These are phyloP conservation scores for Rhea americana DNA, from an alignment of 2,113 vertebrate species.

Conservation along the genomic window DNA sequence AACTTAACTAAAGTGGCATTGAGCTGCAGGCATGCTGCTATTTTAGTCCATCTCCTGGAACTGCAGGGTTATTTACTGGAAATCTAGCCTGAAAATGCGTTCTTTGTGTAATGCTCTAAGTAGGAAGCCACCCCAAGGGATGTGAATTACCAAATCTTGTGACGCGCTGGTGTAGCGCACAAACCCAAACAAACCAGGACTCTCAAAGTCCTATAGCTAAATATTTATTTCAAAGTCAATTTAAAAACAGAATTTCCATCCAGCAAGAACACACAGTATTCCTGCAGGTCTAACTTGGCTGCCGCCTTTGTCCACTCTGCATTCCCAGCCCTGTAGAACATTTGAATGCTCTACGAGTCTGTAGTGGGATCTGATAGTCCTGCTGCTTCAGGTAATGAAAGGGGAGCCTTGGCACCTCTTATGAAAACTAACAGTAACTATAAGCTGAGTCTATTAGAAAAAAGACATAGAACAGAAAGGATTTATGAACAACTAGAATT, in stretches of 20 bases:
- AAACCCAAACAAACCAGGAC: constrained; percentile 68
- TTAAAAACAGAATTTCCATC: constrained; percentile 29
- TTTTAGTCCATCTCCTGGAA: constrained; percentile 61
- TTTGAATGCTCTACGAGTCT: not conserved
- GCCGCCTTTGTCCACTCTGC: not conserved
- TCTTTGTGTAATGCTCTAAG: constrained; percentile 56
- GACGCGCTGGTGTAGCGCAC: constrained; percentile 30
- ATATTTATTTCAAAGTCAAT: constrained; percentile 68
- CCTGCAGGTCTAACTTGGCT: constrained; percentile 27
- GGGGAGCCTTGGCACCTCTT: not conserved
- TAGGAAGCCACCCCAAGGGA: constrained; percentile 59
- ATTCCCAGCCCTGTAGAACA: not conserved
- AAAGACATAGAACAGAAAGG: not conserved
- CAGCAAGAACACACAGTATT: constrained; percentile 20
- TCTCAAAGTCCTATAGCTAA: constrained; percentile 62
- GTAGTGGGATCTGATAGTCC: not conserved
- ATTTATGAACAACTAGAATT: not conserved
- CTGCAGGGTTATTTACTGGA: constrained; percentile 66
- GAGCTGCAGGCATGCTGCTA: constrained; percentile 37
- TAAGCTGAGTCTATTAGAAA: not conserved
- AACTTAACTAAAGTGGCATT: constrained; percentile 11
- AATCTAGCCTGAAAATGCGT: constrained; percentile 60
- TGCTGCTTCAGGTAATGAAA: not conserved
- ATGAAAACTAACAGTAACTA: not conserved
- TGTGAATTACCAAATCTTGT: constrained; percentile 53